These are phyloP conservation scores for Aphelocoma coerulescens DNA, from an alignment of 2,113 vertebrate genomes.

Conservation along the genomic window DNA sequence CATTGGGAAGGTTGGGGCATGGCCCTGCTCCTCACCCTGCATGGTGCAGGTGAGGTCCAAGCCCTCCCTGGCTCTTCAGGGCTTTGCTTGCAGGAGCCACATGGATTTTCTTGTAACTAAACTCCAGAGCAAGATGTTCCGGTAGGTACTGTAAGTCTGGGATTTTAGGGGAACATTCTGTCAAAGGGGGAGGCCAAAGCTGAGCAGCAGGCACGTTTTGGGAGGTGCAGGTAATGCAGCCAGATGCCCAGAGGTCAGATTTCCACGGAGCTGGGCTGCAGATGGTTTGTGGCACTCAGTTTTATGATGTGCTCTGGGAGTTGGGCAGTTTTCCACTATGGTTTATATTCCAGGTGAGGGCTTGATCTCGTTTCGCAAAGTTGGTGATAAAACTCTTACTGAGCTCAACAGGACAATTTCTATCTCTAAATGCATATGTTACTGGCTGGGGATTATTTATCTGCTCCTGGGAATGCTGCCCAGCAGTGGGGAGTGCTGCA, in stretches of 20 bases:
- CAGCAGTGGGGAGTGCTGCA: background rate
- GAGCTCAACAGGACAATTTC: background rate
- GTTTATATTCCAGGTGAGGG: background rate
- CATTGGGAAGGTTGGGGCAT: fast-evolving
- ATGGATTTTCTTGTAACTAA: background rate
- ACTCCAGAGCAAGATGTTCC: background rate
- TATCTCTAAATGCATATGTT: background rate
- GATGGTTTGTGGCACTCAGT: background rate
- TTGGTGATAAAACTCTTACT: background rate
- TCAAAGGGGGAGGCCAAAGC: background rate
- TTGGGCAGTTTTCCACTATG: background rate
- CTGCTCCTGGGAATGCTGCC: background rate
- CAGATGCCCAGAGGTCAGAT: background rate
- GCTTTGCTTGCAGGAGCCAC: background rate
- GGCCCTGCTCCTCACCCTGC: background rate
- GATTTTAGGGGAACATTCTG: background rate
- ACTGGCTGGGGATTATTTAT: background rate
- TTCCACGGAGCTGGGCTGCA: background rate
- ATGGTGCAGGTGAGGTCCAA: background rate
- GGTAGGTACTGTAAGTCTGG: fast-evolving
- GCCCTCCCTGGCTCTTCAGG: background rate
- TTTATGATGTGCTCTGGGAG: background rate
- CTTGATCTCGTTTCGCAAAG: background rate
- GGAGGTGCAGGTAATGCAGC: background rate
- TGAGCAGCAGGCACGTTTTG: background rate